Evolutionary conservation across 2,888 invertebrate genomes (phyloP), one percentile per base, ranked within the genome.

Genomic region (Drepana falcataria): DNA sequence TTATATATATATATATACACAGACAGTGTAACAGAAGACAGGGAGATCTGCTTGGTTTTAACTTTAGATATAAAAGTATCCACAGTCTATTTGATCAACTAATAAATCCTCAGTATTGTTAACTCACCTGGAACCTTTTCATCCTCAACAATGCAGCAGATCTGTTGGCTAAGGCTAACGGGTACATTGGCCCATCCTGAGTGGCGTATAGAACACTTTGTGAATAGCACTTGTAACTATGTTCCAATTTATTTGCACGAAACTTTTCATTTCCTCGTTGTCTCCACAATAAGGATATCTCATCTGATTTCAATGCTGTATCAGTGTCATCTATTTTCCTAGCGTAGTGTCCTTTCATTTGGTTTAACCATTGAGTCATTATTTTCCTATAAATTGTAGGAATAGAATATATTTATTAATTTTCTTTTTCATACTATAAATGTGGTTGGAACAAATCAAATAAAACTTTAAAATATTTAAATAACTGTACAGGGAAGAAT

Each of bases 131-230:
- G 79, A 89, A 94, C 68, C 89, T 87, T 55, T 92, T 88, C 73
- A 94, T 73, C 63, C 93, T 90, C 67, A 93, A 88, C 49, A 94
- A 85, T 5, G 93, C 92, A 33, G 95, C 95, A 7, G 95, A 95
- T 74, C 95, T 89, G 68, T 95, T 95, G 0, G 94, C 94, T 53
- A 94, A 79, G 0, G 94, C 94, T 51, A 94, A 73, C 0, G 93
- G 84, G 64, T 93, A 93, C 78, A 93, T 93, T 7, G 91, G 81
- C 49, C 92, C 92, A 40, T 88, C 79, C 44, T 87, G 87, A 9
- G 86, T 79, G 3, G 95, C 94, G 71, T 89, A 92, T 54, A 92
- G 73, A 6, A 95, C 91, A 79, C 94, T 94, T 69, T 93, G 92
- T 0, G 93, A 93, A 68, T 95, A 95, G 49, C 87, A 91, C 54